Evolutionary conservation across 2,888 invertebrate genomes (phyloP), one percentile per base, ranked within the genome.

Genomic region (Trachelus tabidus): DNA sequence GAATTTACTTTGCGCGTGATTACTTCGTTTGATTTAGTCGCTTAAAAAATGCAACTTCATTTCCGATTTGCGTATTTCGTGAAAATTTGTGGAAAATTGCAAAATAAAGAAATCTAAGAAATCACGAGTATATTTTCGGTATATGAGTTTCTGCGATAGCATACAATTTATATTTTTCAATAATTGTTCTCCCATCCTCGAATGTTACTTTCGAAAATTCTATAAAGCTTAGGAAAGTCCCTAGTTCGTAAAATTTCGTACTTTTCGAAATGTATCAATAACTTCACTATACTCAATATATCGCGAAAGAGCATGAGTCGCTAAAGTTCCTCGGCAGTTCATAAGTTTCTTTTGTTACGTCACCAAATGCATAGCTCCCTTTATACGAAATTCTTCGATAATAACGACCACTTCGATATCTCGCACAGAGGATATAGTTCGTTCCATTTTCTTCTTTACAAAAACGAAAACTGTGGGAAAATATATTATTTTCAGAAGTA

Each of bases 11-110:
- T 9, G 56, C 56, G 2, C 9, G 23, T 6, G 9, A 56, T 56
- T 23, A 2, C 56, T 56, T 56, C 9, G 9, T 2, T 23, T 1
- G 23, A 56, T 56, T 75, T 73, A 34, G 56, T 31, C 73, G 71
- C 56, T n/a, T 75, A n/a, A 68, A 12, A 68, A 71, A 75, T 69
- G 73, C 40, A 15, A 34, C 34, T 73, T 75, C 76, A 81, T 81
- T 81, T 30, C 3, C n/a, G 56, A 56, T 31, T 37, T 75, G 15
- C 12, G 75, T 37, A 40, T 37, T 56, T 56, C 11, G 30, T 30
- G n/a, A 75, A 33, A 30, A n/a, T 31, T 37, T 12, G 23, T 30
- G 11, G 31, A n/a, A 9, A 75, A 75, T 37, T 1, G 0, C 9
- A 37, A 37, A 37, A 40, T 34, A 23, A 56, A 75, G n/a, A 75